Base-by-base conservation (phyloP, 2,888 invertebrate genomes). In the Pheosia gnoma region DNA sequence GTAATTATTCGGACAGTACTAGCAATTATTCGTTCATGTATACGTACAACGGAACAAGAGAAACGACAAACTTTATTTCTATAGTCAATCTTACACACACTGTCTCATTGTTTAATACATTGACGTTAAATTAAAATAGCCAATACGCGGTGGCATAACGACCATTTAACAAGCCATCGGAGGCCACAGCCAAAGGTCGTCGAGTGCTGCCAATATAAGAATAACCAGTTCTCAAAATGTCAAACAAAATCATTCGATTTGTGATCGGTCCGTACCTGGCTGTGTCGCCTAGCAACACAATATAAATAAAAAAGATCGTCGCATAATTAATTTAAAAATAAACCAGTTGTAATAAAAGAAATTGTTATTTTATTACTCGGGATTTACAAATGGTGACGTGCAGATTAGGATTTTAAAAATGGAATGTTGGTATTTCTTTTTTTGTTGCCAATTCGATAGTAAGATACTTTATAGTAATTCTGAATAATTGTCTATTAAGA, bases 141-240 rank as follows among this genome's bases (percentile, higher is more conserved):
- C 38, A 53, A 67, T 70, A 70, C 60, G 57, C 10, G 13, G 45
- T 55, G 61, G 52, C 63, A 65, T 62, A 25, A 25, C 25, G 25
- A 61, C 59, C 58, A 37, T 49, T 66, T 67, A 61, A 57, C 65
- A 58, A 56, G 62, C 59, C 49, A 64, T 57, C 62, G 75, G 80
- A 81, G 82, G 83, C 79, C 82, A 79, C 78, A 78, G 71, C 62
- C 74, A 81, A 80, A 91, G 92, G 92, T 85, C 91, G 84, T 68
- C 88, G 71, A 81, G 89, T 87, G 83, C 77, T 78, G 82, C 84
- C 82, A 79, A 86, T 86, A 80, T 83, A 78, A 82, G 78, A 79
- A 70, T 65, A 81, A 90, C 91, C 62, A 80, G 91, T 91, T 91
- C 81, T 77, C 74, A 88, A 66, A 92, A 92, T 92, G 91, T 89